Base-by-base conservation (phyloP, 2,113 vertebrate genomes). In the Thunnus thynnus region DNA sequence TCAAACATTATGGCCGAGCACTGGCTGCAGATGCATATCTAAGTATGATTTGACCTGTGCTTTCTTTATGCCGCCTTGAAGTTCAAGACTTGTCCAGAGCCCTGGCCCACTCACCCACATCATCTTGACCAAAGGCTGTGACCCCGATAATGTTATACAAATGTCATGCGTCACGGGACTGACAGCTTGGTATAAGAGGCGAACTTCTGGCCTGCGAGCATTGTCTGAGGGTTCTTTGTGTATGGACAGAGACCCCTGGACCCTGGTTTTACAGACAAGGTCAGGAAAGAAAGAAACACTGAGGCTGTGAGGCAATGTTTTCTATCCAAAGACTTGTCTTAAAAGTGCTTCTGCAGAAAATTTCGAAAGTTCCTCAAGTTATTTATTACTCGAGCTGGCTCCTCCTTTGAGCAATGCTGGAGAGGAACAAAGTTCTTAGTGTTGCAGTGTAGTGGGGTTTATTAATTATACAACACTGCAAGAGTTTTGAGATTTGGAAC, bases 71-170 rank as follows among this genome's bases (percentile, higher is more conserved):
- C 48, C 2, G 67, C 4, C 76, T 22, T 86, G 78, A 90, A 93
- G 92, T 92, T 93, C 84, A 91, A 87, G 84, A 90, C 83, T 84
- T 78, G 86, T 86, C 80, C 85, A 20, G 48, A 68, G 71, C 56
- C 72, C 58, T 81, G 86, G 87, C 72, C 83, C 57, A 22, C 57
- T 72, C 44, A 1, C 50, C n/a, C 16, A 14, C 66, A 47, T 63
- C 68, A 46, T 77, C 70, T 72, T 76, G 91, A 86, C 90, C 66
- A 60, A 52, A 74, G 87, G 86, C 68, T 22, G 16, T 68, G 84
- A 86, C 85, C 88, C 85, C 54, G 12, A 80, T 91, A 93, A 90
- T 88, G 85, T 90, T 92, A 88, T 88, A 89, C 86, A 92, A 93
- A 94, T 82, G 87, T 70, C 76, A 88, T 84, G 82, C 69, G 22